phyloP scores from a whole-genome alignment of 2,797 vertebrate genomes.

The Lacerta bilineata region DNA sequence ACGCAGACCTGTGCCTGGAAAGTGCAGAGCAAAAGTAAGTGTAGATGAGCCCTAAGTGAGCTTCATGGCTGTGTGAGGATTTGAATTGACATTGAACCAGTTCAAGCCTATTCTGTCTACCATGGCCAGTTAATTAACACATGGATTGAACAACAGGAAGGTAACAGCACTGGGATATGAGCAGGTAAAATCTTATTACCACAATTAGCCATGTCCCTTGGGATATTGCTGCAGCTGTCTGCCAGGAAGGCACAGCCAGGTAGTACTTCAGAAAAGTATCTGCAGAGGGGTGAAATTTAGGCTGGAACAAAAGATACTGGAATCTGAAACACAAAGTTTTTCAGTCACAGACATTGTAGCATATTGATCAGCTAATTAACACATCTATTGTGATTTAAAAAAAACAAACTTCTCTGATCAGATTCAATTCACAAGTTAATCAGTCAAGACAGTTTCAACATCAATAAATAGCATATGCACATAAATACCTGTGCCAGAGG shows the following conservation, averaged over 20 bases:
- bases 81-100: background rate
- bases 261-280: background rate
- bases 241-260: background rate
- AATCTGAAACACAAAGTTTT: background rate
- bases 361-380: background rate
- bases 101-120: background rate
- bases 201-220: slow-evolving; percentile 1
- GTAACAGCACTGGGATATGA: background rate
- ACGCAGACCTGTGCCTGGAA: too few species aligned
- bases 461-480: background rate
- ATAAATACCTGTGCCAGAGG: background rate
- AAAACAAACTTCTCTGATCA: background rate
- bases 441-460: background rate
- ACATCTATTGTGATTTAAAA: background rate
- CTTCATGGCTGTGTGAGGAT: background rate
- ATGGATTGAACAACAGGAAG: slow-evolving; percentile 5
- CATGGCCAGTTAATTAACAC: background rate
- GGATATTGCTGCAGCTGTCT: slow-evolving; percentile 2
- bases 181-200: slow-evolving; percentile 9
- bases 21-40: too few species aligned
- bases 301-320: background rate
- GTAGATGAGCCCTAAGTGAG: background rate
- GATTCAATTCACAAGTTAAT: background rate
- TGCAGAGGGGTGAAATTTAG: background rate
- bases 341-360: background rate